Evolutionary conservation across 2,888 invertebrate genomes (phyloP).

Genomic region (Drosophila algonquin): DNA sequence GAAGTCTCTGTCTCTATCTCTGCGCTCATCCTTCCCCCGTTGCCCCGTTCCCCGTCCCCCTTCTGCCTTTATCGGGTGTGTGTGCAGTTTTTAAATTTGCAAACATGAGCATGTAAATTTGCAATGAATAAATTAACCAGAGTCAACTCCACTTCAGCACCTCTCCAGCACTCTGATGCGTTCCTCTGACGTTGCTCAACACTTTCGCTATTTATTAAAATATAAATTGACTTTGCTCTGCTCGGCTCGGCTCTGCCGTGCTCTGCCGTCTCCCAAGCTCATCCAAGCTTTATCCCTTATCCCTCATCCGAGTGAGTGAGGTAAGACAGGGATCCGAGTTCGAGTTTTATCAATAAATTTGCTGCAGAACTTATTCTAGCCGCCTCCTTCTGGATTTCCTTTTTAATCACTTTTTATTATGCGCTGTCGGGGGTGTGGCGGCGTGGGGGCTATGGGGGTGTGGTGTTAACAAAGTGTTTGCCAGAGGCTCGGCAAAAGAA

Average conservation of each 20-base stretch:
- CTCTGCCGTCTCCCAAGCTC: slow-evolving; percentile 3
- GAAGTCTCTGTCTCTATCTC: slow-evolving; percentile 1
- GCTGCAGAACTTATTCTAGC: slow-evolving; percentile 7
- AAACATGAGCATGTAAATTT: slow-evolving; percentile 78
- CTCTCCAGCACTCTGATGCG: slow-evolving; percentile 12
- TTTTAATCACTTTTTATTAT: slow-evolving; percentile 76
- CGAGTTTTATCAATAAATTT: slow-evolving; percentile 36
- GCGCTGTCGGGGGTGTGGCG: slow-evolving; percentile 1
- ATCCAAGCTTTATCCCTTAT: background rate
- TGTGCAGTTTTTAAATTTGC: slow-evolving; percentile 76
- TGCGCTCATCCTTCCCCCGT: background rate
- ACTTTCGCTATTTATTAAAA: slow-evolving; percentile 74
- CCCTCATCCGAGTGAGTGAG: slow-evolving; percentile 1
- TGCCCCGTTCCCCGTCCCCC: slow-evolving; percentile 9
- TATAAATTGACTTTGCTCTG: slow-evolving; percentile 65
- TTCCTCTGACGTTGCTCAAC: slow-evolving; percentile 57
- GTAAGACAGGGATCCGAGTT: slow-evolving; percentile 6
- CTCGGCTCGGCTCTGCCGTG: too few species aligned
- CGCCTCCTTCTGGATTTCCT: slow-evolving; percentile 36
- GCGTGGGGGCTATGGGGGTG: background rate
- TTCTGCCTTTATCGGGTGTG: slow-evolving; percentile 23
- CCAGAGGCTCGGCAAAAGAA: slow-evolving; percentile 51
- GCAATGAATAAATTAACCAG: slow-evolving; percentile 76
- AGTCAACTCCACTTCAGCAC: slow-evolving; percentile 30
- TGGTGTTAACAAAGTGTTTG: slow-evolving; percentile 49